Conservation (phyloP, 2,113 vertebrate species). For the Embiotoca jacksoni region DNA sequence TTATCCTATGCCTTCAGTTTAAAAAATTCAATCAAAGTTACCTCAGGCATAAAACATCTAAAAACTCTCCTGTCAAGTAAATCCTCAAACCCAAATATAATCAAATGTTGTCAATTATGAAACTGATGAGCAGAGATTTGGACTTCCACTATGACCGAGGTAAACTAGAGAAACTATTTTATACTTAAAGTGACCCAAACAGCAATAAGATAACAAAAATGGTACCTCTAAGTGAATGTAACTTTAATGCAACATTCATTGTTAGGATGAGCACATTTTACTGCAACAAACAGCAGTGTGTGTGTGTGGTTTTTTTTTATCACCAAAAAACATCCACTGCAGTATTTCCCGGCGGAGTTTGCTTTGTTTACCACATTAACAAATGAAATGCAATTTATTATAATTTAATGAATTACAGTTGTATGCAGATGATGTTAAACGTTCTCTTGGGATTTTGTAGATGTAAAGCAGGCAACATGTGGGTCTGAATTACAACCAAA, state of each 20-base stretch:
- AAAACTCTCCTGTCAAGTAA: background rate
- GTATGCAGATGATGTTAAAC: conserved; percentile 4
- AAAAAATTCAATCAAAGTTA: conserved; percentile 2
- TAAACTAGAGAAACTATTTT: background rate
- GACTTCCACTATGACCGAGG: background rate
- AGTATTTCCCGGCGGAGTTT: too few relatives aligned
- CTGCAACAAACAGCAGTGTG: background rate
- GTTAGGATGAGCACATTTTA: background rate
- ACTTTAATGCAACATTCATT: conserved; percentile 5
- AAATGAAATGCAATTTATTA: background rate
- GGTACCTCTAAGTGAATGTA: background rate
- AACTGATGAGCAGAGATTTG: background rate
- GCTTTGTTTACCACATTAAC: background rate
- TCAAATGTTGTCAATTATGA: background rate
- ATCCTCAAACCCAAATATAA: background rate
- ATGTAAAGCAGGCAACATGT: background rate
- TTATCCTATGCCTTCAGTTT: background rate
- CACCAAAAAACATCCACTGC: background rate
- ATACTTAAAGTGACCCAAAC: background rate
- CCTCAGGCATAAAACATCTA: background rate
- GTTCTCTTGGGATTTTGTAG: background rate
- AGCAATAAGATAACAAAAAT: background rate
- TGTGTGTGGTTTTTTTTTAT: conserved; percentile 9
- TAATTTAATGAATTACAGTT: background rate
- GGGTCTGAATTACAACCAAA: background rate